These are phyloP conservation scores for Diarsia brunnea DNA, from an alignment of 2,888 invertebrate genomes.

Conservation along the genomic window DNA sequence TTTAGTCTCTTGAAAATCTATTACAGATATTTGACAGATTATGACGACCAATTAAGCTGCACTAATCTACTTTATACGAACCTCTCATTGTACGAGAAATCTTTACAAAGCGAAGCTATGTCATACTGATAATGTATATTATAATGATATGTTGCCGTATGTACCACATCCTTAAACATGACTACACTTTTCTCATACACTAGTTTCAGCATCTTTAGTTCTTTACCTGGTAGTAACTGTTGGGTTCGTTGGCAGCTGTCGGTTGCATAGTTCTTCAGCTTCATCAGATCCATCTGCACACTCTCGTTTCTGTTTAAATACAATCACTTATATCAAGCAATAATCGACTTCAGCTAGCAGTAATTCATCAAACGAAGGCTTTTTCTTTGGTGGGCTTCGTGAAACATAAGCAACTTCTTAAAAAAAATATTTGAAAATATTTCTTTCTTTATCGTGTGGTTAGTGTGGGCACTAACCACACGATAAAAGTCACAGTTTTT, in stretches of 20 bases:
- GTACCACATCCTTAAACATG: neutral
- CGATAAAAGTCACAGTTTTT: no score
- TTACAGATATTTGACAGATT: no score
- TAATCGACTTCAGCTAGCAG: neutral
- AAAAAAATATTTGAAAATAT: slow-evolving; percentile 22
- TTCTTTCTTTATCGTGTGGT: slow-evolving; percentile 19
- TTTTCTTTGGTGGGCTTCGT: no score
- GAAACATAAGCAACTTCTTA: no score
- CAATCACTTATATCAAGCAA: neutral
- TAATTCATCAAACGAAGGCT: neutral
- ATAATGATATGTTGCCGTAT: no score
- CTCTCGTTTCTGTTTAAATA: slow-evolving; percentile 30
- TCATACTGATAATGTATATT: no score
- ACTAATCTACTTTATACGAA: no score
- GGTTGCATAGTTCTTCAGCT: slow-evolving; percentile 76
- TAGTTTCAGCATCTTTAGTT: neutral
- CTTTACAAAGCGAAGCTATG: no score
- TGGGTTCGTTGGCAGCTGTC: slow-evolving; percentile 32
- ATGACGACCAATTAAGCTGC: no score
- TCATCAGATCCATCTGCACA: slow-evolving; percentile 83
- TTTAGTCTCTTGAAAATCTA: no score
- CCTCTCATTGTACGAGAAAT: no score
- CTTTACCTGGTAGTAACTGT: slow-evolving; percentile 28
- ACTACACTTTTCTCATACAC: neutral
- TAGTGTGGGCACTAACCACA: no score